Percentiles rank a stretch among this genome's conserved stretches.
Conservation (phyloP, 23 tunicate species). For the Phallusia fumigata region DNA sequence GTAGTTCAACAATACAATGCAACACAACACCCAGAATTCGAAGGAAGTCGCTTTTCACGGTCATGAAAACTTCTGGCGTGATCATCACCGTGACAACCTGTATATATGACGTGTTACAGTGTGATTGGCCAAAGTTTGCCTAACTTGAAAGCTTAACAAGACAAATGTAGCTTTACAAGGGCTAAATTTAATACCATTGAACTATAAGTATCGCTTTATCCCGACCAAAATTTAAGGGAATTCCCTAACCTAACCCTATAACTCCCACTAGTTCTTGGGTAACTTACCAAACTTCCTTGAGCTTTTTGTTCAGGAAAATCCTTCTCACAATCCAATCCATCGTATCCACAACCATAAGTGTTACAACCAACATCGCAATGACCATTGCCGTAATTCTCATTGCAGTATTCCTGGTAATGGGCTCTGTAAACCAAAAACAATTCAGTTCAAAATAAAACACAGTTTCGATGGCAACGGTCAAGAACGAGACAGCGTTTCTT, state of each 20-base stretch:
- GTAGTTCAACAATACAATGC: conserved; percentile 31
- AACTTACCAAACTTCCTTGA: conserved; percentile 13
- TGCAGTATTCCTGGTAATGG: conserved; percentile 59
- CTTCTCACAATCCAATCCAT: conserved; percentile 78
- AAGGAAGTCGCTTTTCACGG: conserved; percentile 32
- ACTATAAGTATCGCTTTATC: too few relatives aligned
- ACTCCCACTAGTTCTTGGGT: too few relatives aligned
- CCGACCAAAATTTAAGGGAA: too few relatives aligned
- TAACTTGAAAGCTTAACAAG: too few relatives aligned
- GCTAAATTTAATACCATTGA: too few relatives aligned
- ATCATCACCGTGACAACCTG: conserved; percentile 59
- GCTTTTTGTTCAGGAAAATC: conserved; percentile 37
- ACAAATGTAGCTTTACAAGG: too few relatives aligned
- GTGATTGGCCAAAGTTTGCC: neutral
- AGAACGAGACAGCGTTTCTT: too few relatives aligned
- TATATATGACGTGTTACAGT: neutral
- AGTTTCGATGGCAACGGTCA: too few relatives aligned
- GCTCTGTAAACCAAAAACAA: conserved; percentile 26
- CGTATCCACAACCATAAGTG: conserved; percentile 80
- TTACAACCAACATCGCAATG: conserved; percentile 88
- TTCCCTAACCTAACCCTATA: too few relatives aligned
- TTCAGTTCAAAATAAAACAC: neutral
- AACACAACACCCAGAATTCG: conserved; percentile 37
- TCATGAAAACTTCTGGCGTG: conserved; percentile 45
- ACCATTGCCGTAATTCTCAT: conserved; percentile 68